Evolutionary conservation across 2,113 vertebrate genomes (phyloP), one percentile per base, ranked within the genome.

Genomic region (Mirounga angustirostris): DNA sequence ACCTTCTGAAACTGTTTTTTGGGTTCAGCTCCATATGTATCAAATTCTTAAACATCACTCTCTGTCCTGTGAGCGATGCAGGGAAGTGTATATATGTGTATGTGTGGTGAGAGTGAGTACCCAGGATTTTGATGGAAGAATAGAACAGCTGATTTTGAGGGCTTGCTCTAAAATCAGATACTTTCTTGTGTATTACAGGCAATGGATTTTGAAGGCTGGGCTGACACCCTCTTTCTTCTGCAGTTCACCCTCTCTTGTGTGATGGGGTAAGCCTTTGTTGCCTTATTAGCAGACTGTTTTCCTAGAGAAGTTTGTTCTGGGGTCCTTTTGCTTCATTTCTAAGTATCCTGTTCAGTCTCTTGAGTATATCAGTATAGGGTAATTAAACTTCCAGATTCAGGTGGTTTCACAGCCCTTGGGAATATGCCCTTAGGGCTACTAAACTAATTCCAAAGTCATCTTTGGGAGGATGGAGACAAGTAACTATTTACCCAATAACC

Each of bases 201-300:
- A 0, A 6, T 99, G 98, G 98, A 99, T 26, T 99, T 98, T 97
- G 99, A 99, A 91, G 99, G 99, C 96, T 99, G 99, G 99, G 98
- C 98, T 0, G 99, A 99, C 94, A 91, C 61, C 0, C 78, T 99
- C 94, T 99, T 99, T 93, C 0, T 99, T 0, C 33, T 98, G 84
- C 99, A 99, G 98, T 99, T 99, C 46, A 96, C 56, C 2, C 98
- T 99, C 4, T 99, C 99, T 0, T 99, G 99, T 87, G 97, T 99
- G 2, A 99, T 99, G 99, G 99, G 99, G 99, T 99, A 98, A 99
- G 99, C 43, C 63, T 95, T 97, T 82, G 58, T 58, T 83, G 2
- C 40, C 59, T 95, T 89, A 30, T 52, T 43, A 63, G 22, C 33
- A 50, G 58, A 52, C 30, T 2, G 19, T 58, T 95, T 87, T 90